Percentiles rank a stretch among this genome's conserved stretches.
Conservation (phyloP, 2,797 vertebrate genomes). For the Lutjanus campechanus region DNA sequence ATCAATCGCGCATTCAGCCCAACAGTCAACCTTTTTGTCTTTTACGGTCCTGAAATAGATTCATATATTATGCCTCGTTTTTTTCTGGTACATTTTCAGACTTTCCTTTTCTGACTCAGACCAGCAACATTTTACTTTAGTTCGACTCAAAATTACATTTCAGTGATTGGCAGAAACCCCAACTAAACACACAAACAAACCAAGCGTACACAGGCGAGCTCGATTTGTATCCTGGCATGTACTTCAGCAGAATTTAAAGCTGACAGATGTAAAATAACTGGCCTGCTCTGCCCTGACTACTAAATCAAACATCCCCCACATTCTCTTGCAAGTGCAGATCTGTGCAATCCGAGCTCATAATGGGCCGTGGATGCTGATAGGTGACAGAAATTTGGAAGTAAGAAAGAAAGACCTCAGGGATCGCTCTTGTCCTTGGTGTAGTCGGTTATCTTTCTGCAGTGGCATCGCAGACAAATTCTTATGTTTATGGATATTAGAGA, state of each 20-base stretch:
- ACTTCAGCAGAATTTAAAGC: conserved; percentile 44
- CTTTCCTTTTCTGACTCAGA: neutral
- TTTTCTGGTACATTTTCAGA: neutral
- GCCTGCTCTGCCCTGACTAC: conserved; percentile 25
- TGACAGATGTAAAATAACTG: conserved; percentile 52
- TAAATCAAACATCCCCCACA: conserved; percentile 31
- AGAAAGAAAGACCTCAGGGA: conserved; percentile 21
- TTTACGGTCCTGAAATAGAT: neutral
- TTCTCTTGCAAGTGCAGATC: conserved; percentile 8
- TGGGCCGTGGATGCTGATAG: conserved; percentile 16
- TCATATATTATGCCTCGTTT: neutral
- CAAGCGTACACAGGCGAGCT: neutral
- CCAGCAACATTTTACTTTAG: neutral
- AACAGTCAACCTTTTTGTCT: neutral
- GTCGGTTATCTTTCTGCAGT: conserved; percentile 19
- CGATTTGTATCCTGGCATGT: conserved; percentile 41
- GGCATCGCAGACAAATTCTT: conserved; percentile 9
- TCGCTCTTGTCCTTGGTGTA: conserved; percentile 29
- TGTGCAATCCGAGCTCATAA: conserved; percentile 9
- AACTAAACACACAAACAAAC: conserved; percentile 35
- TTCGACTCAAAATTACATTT: conserved; percentile 31
- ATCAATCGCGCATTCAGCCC: conserved; percentile 29
- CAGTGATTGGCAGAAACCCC: conserved; percentile 38
- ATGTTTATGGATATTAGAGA: conserved; percentile 41
- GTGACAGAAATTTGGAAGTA: conserved; percentile 32